Base-by-base conservation (phyloP, 2,113 vertebrate genomes). In the Malurus melanocephalus region DNA sequence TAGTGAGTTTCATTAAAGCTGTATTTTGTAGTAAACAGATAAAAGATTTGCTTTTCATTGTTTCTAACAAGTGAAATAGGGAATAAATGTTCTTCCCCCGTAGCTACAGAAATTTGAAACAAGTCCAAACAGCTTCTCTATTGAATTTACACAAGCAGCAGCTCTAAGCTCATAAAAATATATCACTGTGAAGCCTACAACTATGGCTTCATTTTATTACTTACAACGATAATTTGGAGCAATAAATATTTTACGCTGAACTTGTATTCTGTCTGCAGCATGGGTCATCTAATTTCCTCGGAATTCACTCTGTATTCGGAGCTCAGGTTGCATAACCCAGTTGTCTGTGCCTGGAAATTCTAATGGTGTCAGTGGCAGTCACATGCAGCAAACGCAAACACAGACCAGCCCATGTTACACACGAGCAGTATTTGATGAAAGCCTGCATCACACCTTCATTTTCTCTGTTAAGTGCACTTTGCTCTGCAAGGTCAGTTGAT, bases 71-170 rank as follows among this genome's bases (percentile, higher is more conserved):
- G 68, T 85, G 80, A 93, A 94, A 90, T 89, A 69, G n/a, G 68
- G 88, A 96, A 93, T 93, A 95, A 93, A 94, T 64, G 60, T 80
- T 94, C 85, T 93, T 89, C 42, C 75, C 75, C 85, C 13, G 13
- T 90, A 96, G 91, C 88, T 91, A 91, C 80, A 93, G 87, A 92
- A 93, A 94, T 85, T 10, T 95, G 94, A 95, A 95, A 90, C 91
- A 93, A 93, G 66, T 95, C 92, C 92, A 94, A 95, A 92, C 68
- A 91, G 87, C 76, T 95, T 93, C 65, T 94, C 72, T 94, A 87
- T 86, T 95, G 90, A 95, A 95, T 95, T 94, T 94, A 92, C 69
- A 95, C 62, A 89, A 95, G 80, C 79, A 89, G 66, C 61, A 92
- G 51, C 76, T 92, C 79, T 64, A 85, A 89, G 82, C 79, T 94